These are phyloP conservation scores for Cinclus cinclus DNA, from an alignment of 2,113 vertebrate species.

Conservation along the genomic window DNA sequence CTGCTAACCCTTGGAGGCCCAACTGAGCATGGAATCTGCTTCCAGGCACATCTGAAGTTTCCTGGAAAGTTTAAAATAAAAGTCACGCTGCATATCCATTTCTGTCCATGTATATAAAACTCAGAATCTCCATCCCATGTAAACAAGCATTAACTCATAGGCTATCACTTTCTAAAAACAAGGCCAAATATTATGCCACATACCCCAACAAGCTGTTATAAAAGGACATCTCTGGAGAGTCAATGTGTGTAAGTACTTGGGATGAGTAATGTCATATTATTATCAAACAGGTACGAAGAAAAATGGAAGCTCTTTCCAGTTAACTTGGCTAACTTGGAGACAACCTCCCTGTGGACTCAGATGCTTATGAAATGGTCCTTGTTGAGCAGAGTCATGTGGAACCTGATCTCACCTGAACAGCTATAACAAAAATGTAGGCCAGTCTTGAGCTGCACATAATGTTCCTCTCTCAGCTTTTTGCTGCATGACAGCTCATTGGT, in stretches of 20 bases:
- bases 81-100: background rate
- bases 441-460: background rate
- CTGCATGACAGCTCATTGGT: background rate
- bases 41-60: background rate
- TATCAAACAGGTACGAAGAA: background rate
- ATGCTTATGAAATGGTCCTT: background rate
- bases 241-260: background rate
- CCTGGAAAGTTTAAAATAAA: slow-evolving; percentile 15
- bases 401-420: background rate
- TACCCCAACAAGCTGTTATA: background rate
- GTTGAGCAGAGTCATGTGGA: background rate
- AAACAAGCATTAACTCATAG: background rate
- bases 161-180: background rate
- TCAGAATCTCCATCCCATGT: background rate
- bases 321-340: background rate
- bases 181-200: background rate
- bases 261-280: slow-evolving; percentile 26
- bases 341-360: background rate
- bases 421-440: background rate
- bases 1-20: background rate
- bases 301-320: slow-evolving; percentile 16
- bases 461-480: background rate
- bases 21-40: background rate
- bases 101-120: background rate
- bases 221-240: background rate